phyloP scores from a whole-genome alignment of 2,888 invertebrate genomes.

The Teleiodes luculella region DNA sequence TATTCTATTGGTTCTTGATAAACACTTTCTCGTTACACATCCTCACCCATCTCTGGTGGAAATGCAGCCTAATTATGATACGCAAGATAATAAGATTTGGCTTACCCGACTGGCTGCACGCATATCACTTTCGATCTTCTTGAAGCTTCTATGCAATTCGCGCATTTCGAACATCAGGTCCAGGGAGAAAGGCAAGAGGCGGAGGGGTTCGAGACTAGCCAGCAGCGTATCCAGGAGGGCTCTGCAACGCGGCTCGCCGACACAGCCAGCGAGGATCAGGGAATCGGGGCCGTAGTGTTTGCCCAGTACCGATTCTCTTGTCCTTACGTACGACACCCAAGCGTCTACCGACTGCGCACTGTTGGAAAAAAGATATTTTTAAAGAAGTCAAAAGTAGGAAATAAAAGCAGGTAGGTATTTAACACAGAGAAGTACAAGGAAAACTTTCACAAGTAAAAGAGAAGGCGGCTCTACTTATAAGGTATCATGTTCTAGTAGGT shows the following conservation, averaged over 20 bases:
- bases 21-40: no score
- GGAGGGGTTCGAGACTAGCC: constrained; percentile 87
- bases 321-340: constrained; percentile 92
- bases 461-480: no score
- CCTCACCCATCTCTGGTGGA: no score
- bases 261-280: constrained; percentile 82
- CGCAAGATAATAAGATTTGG: constrained; percentile 10
- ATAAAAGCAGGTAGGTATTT: no score
- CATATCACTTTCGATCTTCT: constrained; percentile 80
- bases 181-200: constrained; percentile 88
- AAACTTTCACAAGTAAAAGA: no score
- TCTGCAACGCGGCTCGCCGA: constrained; percentile 76
- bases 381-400: no score
- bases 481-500: no score
- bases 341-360: constrained; percentile 92
- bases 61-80: background rate
- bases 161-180: constrained; percentile 89
- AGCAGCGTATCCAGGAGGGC: constrained; percentile 85
- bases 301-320: constrained; percentile 87
- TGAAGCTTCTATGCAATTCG: constrained; percentile 86
- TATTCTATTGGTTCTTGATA: no score
- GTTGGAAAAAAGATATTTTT: constrained; percentile 24
- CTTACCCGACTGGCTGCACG: constrained; percentile 73
- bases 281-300: constrained; percentile 89
- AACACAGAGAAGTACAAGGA: no score